Evolutionary conservation across 2,797 vertebrate species (phyloP), one percentile per base, ranked within the genome.

Genomic region (Diplodus puntazzo): DNA sequence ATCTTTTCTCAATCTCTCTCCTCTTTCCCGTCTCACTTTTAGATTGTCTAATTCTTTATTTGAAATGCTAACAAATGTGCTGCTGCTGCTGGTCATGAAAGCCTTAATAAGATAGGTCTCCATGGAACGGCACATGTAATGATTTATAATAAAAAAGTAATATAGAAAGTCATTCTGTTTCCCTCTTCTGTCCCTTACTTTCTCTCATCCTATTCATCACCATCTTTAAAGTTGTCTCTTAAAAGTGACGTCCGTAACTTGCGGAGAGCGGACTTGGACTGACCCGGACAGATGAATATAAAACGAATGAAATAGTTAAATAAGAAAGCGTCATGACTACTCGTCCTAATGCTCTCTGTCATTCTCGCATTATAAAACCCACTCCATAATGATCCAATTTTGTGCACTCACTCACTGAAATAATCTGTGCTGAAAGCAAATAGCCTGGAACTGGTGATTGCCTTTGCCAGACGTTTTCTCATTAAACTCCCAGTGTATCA

Each of bases 331-430:
- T 83, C 50, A 48, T 34, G 63, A 39, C 68, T 45, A 43, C 70
- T 82, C 46, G 3, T 73, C 81, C 59, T 75, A 87, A 82, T 75
- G 70, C 79, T 82, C 65, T 55, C 64, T 73, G 80, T 88, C 82
- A 85, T 74, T 73, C 68, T 81, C 78, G 64, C 69, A 85, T 87
- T 77, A 82, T 85, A 77, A 88, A 92, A 79, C 55, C 64, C 72
- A 82, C 68, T 84, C 72, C 45, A 83, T 91, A 90, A 89, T 82
- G 85, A 92, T 89, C 79, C 79, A 83, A 52, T 90, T 93, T 89
- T 85, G 82, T 68, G 76, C 85, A 82, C 80, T 87, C 77, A 77
- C 67, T 83, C 80, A 80, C 73, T 82, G 80, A 88, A 90, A 91
- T 88, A 88, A 91, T 91, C 77, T 84, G 64, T 58, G 73, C 78